Percentiles rank a stretch among this genome's conserved stretches.
Evolutionary conservation across 92 coral and sea anemone species (phyloP).

Genomic region (Zoanthus sociatus): DNA sequence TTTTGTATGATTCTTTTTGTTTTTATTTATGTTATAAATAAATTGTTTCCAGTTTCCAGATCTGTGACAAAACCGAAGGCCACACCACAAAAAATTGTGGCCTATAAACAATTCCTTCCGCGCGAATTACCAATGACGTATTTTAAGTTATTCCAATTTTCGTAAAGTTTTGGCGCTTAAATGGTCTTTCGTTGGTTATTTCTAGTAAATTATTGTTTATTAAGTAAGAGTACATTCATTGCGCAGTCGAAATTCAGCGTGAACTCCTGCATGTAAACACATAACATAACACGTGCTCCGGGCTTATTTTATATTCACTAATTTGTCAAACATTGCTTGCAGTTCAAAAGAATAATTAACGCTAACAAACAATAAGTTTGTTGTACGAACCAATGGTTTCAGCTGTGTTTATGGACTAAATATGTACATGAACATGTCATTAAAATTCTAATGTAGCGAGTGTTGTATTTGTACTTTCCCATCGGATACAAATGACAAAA

Average conservation of each 20-base stretch:
- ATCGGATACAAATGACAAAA: neutral
- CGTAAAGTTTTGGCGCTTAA: neutral
- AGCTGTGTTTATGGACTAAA: neutral
- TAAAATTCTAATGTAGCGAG: neutral
- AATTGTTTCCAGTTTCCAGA: neutral
- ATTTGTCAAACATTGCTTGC: neutral
- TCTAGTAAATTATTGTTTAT: neutral
- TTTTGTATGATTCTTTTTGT: neutral
- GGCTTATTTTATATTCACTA: constrained; percentile 28
- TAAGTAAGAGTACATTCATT: constrained; percentile 9
- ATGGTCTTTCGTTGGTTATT: neutral
- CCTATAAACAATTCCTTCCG: neutral
- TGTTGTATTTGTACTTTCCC: neutral
- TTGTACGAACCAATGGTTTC: neutral
- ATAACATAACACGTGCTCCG: constrained; percentile 23
- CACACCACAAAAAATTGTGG: neutral
- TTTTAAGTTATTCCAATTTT: neutral
- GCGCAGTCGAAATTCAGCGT: constrained; percentile 38
- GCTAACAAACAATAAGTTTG: neutral
- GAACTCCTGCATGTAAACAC: constrained; percentile 9
- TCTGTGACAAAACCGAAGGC: neutral
- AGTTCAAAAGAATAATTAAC: constrained; percentile 8
- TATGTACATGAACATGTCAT: neutral
- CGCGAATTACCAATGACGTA: neutral
- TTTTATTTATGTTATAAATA: neutral